Percentiles rank a stretch among this genome's conserved stretches.
Evolutionary conservation across 2,888 invertebrate species (phyloP).

Genomic region (Ophioninae sp.): DNA sequence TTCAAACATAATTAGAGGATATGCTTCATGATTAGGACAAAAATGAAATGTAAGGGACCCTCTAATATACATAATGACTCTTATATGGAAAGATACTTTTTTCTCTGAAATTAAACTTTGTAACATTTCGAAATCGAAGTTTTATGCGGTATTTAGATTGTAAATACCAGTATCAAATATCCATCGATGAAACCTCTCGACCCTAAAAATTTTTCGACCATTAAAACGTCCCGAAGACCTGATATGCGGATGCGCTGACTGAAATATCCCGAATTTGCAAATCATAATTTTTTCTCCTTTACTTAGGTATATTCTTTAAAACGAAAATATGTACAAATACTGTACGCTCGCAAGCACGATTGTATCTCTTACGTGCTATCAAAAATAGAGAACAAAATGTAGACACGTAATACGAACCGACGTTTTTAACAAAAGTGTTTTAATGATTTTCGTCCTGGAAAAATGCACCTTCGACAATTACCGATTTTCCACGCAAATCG

Average conservation of each 20-base stretch:
- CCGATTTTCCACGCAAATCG: not conserved
- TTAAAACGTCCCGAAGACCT: not conserved
- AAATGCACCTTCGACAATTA: not conserved
- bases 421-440: not conserved
- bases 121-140: too few species aligned
- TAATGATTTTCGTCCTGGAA: not conserved
- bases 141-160: too few species aligned
- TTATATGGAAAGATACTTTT: too few species aligned
- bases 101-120: too few species aligned
- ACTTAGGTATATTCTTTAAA: not conserved
- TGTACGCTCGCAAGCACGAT: not conserved
- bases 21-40: too few species aligned
- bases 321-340: not conserved
- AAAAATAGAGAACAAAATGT: conserved; percentile 5
- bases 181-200: too few species aligned
- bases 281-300: not conserved
- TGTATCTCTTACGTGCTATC: not conserved
- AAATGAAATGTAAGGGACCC: too few species aligned
- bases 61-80: too few species aligned
- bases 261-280: not conserved
- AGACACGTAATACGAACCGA: not conserved
- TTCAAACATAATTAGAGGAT: too few species aligned
- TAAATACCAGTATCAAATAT: too few species aligned
- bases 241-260: not conserved
- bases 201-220: too few species aligned